phyloP scores from a whole-genome alignment of 2,888 invertebrate species.

The Drosophila merina region DNA sequence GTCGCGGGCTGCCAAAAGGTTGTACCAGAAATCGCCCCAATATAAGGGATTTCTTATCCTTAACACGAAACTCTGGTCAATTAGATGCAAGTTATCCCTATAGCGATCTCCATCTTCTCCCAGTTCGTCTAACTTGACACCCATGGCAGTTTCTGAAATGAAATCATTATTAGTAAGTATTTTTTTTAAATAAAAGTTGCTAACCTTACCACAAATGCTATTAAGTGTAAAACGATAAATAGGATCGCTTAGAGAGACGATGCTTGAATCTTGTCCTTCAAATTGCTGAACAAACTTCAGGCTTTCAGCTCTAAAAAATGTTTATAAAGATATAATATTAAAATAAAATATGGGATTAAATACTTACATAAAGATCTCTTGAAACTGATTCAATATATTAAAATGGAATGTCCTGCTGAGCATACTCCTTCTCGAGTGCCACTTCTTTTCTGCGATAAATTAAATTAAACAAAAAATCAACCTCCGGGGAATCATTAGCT shows the following conservation, averaged over 20 bases:
- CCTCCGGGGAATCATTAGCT: not conserved
- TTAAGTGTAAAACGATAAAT: conserved; percentile 79
- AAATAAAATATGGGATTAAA: not conserved
- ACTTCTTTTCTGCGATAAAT: conserved; percentile 65
- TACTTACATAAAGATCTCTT: conserved; percentile 78
- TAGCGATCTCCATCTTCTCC: conserved; percentile 69
- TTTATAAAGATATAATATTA: too few species aligned
- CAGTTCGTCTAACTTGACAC: conserved; percentile 73
- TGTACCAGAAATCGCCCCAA: conserved; percentile 52
- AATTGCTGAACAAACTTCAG: conserved; percentile 68
- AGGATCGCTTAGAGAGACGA: conserved; percentile 62
- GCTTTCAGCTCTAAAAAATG: conserved; percentile 69
- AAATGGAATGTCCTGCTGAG: conserved; percentile 80
- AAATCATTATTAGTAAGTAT: not conserved
- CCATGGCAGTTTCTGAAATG: conserved; percentile 75
- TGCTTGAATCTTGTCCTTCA: conserved; percentile 30
- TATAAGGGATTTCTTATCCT: conserved; percentile 69
- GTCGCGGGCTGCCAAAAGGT: conserved; percentile 46
- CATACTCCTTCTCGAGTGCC: conserved; percentile 78
- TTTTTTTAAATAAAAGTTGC: not conserved
- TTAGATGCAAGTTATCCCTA: conserved; percentile 60
- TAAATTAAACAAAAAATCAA: too few species aligned
- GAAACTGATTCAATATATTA: conserved; percentile 76
- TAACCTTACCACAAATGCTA: conserved; percentile 71
- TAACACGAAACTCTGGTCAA: conserved; percentile 67